Evolutionary conservation across 2,113 vertebrate genomes (phyloP), one percentile per base, ranked within the genome.

Genomic region (Pica pica): DNA sequence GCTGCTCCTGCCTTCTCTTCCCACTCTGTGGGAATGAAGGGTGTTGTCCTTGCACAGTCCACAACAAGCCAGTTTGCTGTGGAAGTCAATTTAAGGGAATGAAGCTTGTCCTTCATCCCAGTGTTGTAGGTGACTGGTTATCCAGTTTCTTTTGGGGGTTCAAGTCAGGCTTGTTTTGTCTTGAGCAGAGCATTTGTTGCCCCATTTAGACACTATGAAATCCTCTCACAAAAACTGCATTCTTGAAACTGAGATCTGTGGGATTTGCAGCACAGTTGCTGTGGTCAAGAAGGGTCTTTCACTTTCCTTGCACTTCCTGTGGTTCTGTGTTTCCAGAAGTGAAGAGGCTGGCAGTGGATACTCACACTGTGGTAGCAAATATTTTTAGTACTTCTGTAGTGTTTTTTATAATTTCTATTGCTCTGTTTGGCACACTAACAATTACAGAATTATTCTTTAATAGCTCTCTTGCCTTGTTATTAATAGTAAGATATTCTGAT

Each of bases 401-500:
- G 20, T 0, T 53, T 88, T 83, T 83, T 60, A 3, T 76, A 1
- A 63, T 84, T 60, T 76, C 27, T 8, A 0, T 83, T 74, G 6
- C 82, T 82, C 39, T 88, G 53, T 79, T 94, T 90, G 88, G 67
- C 75, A 75, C 17, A 8, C 44, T 68, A 8, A 60, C 49, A 73
- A 27, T 89, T 80, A 46, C 68, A 65, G 64, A 6, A 1, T 87
- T 81, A 65, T 20, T 81, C 52, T 56, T 89, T 59, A 89, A 70
- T 89, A 75, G 30, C 20, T 87, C 11, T 74, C 28, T 75, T 91
- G 37, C 28, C 30, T 70, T 89, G 74, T 74, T 94, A 84, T 82
- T 93, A 92, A 80, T 86, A 89, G 68, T 65, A 82, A 87, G 57
- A 83, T 84, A 75, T 2, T 73, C 63, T 80, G 83, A 86, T 83